Evolutionary conservation across 2,797 vertebrate genomes (phyloP), one percentile per base, ranked within the genome.

Genomic region (Cyprinodon diabolis): DNA sequence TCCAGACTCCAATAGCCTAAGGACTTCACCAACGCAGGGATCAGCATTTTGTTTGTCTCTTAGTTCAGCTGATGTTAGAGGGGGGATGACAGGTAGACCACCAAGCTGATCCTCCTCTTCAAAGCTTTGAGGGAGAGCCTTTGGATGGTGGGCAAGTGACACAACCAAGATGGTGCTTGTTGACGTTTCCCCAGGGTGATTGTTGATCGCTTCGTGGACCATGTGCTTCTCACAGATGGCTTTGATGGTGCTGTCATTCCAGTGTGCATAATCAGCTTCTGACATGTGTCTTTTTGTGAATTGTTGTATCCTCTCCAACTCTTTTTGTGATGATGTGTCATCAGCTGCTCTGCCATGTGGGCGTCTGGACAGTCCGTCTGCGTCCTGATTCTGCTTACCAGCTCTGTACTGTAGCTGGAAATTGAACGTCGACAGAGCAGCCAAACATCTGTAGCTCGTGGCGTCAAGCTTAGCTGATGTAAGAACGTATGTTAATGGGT

Each of bases 171-270:
- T 21, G 67, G 17, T 37, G 30, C 19, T 67, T 12, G 65, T 12
- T 17, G 47, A 15, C 6, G 25, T 30, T 48, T 67, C 66, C 9
- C 13, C 51, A 40, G 67, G 35, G 0, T n/a, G 4, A 55, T n/a
- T 12, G 10, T 12, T 21, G 3, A 21, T 13, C 2, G 15, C 3
- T 11, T 55, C 4, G 13, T 43, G 35, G 6, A 69, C 67, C 30
- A 69, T 21, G 6, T 69, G 51, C 35, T 69, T 69, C 51, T 69
- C 49, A 69, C 67, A 69, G 30, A 69, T 69, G 51, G 51, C 67
- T n/a, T 40, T 21, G 67, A 69, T n/a, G 1, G 67, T 48, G 45
- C n/a, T n/a, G n/a, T n/a, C n/a, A n/a, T n/a, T n/a, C n/a, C n/a
- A n/a, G n/a, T n/a, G n/a, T n/a, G n/a, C n/a, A n/a, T n/a, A n/a